phyloP scores from a whole-genome alignment of 2,797 vertebrate genomes.

The Falco novaeseelandiae region DNA sequence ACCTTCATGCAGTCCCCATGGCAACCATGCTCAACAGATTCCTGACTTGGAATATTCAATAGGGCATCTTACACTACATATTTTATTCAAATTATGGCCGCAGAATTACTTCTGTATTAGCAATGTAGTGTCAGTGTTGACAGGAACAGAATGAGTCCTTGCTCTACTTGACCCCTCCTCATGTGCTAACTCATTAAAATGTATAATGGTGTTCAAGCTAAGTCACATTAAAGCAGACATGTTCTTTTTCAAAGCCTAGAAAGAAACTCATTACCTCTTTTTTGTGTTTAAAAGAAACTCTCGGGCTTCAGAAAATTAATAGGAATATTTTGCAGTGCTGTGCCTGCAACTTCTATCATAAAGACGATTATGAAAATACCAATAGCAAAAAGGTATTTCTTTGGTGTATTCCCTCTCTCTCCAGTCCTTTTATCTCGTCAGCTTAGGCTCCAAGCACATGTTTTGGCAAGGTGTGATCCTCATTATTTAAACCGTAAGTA shows the following conservation, averaged over 20 bases:
- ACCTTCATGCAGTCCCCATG: constrained; percentile 47
- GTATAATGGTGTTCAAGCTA: not conserved
- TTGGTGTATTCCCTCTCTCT: not conserved
- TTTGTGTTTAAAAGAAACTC: not conserved
- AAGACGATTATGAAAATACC: not conserved
- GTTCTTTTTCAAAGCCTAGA: not conserved
- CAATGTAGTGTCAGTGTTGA: not conserved
- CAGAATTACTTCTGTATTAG: constrained; percentile 27
- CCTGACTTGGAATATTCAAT: constrained; percentile 45
- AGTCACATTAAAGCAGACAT: not conserved
- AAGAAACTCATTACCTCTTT: not conserved
- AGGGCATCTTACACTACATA: constrained; percentile 44
- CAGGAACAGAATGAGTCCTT: not conserved
- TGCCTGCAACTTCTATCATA: not conserved
- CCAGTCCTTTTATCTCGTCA: not conserved
- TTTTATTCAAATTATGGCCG: constrained; percentile 61
- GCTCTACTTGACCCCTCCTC: constrained; percentile 13
- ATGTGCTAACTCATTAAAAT: constrained; percentile 38
- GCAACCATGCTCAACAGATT: constrained; percentile 67
- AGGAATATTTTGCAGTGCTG: not conserved
- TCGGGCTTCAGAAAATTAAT: not conserved
- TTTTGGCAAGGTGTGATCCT: not conserved
- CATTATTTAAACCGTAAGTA: not conserved
- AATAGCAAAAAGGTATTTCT: not conserved
- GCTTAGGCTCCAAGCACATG: not conserved